Evolutionary conservation across 2,797 vertebrate species (phyloP).

Genomic region (Onychomys torridus): DNA sequence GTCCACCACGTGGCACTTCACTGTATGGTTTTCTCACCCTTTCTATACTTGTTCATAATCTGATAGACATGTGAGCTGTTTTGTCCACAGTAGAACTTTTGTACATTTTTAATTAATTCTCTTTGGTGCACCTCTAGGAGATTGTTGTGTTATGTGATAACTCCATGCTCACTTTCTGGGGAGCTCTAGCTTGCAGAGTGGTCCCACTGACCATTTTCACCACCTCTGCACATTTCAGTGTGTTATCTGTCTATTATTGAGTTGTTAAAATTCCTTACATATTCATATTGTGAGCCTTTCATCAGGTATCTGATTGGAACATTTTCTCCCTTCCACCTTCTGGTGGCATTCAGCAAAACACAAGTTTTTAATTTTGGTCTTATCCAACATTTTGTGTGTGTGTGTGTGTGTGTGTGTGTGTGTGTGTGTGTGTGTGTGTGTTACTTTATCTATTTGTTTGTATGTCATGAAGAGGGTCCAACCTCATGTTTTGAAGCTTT

Average conservation of each 20-base stretch:
- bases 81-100: background rate
- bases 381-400: background rate
- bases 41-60: background rate
- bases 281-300: background rate
- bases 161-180: background rate
- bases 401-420: too few relatives aligned
- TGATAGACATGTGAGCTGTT: background rate
- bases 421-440: too few relatives aligned
- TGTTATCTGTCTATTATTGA: background rate
- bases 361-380: constrained; percentile 30
- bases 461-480: background rate
- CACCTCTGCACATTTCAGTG: background rate
- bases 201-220: background rate
- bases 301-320: background rate
- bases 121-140: background rate
- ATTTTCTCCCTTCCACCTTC: background rate
- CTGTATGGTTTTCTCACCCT: background rate
- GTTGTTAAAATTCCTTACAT: background rate
- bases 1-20: background rate
- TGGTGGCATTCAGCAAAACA: background rate
- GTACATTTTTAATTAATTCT: background rate
- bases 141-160: background rate
- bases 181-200: background rate
- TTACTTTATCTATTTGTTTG: background rate
- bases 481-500: background rate